Base-by-base conservation (phyloP, 2,113 vertebrate genomes). In the Anarhynchus alexandrinus region DNA sequence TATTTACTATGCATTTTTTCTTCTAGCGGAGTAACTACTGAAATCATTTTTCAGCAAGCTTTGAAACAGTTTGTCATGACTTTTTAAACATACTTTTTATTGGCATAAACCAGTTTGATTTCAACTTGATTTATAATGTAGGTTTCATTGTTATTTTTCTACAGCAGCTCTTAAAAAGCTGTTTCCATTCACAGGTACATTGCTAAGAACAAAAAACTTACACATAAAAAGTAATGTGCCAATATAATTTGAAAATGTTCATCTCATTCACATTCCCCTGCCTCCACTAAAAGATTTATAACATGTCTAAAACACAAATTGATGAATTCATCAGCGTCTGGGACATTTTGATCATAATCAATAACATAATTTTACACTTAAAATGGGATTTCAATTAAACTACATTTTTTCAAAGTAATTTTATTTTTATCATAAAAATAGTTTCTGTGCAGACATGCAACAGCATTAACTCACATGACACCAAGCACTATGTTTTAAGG, bases 311-410 rank as follows among this genome's bases (percentile, higher is more conserved):
- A 97, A 76, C 40, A 83, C 61, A 87, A 98, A 98, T 93, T 98
- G 98, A 98, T 98, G 90, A 98, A 98, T 98, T 97, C 95, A 98
- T 98, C 98, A 98, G 93, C 25, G 1, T 93, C 97, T 91, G 57
- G 61, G 78, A 95, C 93, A 97, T 97, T 98, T 96, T 97, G 97
- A 97, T 98, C 93, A 98, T 94, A 98, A 98, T 98, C 98, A 98
- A 98, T 98, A 98, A 98, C 70, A 97, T 95, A 97, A 97, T 98
- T 98, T 98, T 97, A 97, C 82, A 76, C 83, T 96, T 98, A 97
- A 96, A 98, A 98, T 97, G 95, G 83, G 73, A 97, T 98, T 98
- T 97, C 97, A 98, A 97, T 98, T 98, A 98, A 97, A 96, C 57
- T 64, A 96, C 66, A 61, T 96, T 97, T 97, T 90, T 98, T 89